Evolutionary conservation across 1,140 invertebrate species (phyloP).

Genomic region (Arctopsyche grandis): DNA sequence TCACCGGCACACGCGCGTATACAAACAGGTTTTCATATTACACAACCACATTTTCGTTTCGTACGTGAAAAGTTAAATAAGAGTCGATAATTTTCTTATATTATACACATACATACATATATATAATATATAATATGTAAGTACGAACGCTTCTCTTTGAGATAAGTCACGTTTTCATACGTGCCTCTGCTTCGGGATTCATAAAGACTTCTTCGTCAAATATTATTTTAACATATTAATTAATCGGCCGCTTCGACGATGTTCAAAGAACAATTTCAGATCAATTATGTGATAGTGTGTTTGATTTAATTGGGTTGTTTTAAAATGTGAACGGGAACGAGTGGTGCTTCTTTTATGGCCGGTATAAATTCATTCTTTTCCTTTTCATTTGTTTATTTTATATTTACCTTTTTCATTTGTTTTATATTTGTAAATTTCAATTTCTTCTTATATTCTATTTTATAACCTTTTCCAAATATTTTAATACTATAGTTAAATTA

Average conservation of each 20-base stretch:
- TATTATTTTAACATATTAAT: conserved; percentile 19
- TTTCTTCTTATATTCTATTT: too few relatives aligned
- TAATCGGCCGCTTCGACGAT: background rate
- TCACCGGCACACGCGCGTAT: background rate
- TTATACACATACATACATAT: too few relatives aligned
- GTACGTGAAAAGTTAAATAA: conserved; percentile 4
- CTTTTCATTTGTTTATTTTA: too few relatives aligned
- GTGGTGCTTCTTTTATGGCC: too few relatives aligned
- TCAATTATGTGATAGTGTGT: background rate
- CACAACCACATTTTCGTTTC: background rate
- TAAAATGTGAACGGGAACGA: too few relatives aligned
- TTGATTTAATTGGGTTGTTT: too few relatives aligned
- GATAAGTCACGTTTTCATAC: conserved; percentile 25
- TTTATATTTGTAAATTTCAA: too few relatives aligned
- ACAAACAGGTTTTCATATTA: background rate
- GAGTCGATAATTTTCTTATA: conserved; percentile 24
- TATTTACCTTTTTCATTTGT: too few relatives aligned
- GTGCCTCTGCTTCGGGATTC: background rate
- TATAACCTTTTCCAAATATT: too few relatives aligned
- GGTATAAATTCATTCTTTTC: too few relatives aligned
- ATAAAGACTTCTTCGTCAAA: conserved; percentile 3
- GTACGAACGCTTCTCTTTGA: background rate
- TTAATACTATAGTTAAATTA: too few relatives aligned
- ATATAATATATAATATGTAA: background rate
- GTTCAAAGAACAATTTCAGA: background rate